Conservation (phyloP, 2,797 vertebrate species). For the Peromyscus melanophrys region DNA sequence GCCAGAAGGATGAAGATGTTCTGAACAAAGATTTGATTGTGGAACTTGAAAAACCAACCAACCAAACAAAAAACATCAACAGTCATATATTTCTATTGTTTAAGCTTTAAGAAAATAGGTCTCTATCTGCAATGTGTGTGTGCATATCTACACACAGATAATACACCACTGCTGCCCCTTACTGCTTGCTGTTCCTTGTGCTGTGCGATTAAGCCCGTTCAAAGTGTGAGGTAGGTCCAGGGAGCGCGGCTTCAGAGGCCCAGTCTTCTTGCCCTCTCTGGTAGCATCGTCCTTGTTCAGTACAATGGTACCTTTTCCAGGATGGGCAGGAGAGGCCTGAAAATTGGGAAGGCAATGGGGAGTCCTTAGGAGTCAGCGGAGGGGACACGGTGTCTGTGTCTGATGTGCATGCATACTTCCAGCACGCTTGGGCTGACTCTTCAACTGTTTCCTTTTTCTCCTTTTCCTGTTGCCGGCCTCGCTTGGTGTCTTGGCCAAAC, state of each 20-base stretch:
- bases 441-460: background rate
- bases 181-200: too few relatives aligned
- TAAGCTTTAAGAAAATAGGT: constrained; percentile 3
- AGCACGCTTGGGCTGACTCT: background rate
- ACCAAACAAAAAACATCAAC: background rate
- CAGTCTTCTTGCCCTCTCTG: background rate
- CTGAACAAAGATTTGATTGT: constrained; percentile 14
- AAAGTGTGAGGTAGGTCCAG: background rate
- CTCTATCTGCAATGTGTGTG: background rate
- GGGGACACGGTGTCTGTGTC: background rate
- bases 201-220: accelerated
- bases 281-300: background rate
- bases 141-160: background rate
- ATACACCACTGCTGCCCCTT: background rate
- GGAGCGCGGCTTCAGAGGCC: background rate
- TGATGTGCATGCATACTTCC: background rate
- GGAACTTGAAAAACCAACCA: background rate
- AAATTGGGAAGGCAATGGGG: background rate
- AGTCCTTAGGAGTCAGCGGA: accelerated
- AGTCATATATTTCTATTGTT: background rate
- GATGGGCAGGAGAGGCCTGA: background rate
- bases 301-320: background rate
- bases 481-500: background rate
- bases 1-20: background rate
- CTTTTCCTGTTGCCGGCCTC: background rate